Base-by-base conservation (phyloP, 2,888 invertebrate species). In the Phrixothrix hirtus region DNA sequence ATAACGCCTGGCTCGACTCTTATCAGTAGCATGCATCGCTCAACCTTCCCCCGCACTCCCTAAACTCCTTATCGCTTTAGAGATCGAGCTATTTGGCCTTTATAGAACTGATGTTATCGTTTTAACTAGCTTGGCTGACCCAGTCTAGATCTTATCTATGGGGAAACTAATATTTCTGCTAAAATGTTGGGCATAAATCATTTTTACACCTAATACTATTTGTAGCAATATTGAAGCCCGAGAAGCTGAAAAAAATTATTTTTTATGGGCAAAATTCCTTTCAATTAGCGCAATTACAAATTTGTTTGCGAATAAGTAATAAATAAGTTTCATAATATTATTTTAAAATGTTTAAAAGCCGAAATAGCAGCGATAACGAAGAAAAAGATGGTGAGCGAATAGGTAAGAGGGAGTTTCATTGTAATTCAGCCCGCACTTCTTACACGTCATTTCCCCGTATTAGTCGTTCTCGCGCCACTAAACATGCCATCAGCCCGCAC, bases 51-150 rank as follows among this genome's bases (percentile, higher is more conserved):
- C 38, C 55, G 60, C 64, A 56, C 59, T 52, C 55, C 66, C 63
- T 59, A 48, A 27, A 25, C 38, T 49, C 54, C 64, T 70, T 72
- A 70, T 69, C 70, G 56, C 55, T 55, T 60, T 58, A 59, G 62
- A 65, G 78, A 79, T 79, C 79, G 73, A 70, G 71, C 72, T 73
- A 73, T 72, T 72, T 71, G 73, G 72, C 72, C 71, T 73, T 73
- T 77, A 76, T 76, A 70, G 74, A 78, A 64, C 65, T 67, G 79
- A 80, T 80, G 71, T 74, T 80, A 79, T 80, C 80, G 73, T 69
- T 59, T 75, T 79, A 80, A 80, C 79, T 79, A 79, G 80, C 80
- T 79, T 70, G 73, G 69, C 71, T 71, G 68, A 69, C 66, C 78
- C 79, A 76, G 77, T 75, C 76, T 75, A 73, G 79, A 79, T 79